Conservation (phyloP, 2,797 vertebrate genomes). For the Leucoraja ocellata region DNA sequence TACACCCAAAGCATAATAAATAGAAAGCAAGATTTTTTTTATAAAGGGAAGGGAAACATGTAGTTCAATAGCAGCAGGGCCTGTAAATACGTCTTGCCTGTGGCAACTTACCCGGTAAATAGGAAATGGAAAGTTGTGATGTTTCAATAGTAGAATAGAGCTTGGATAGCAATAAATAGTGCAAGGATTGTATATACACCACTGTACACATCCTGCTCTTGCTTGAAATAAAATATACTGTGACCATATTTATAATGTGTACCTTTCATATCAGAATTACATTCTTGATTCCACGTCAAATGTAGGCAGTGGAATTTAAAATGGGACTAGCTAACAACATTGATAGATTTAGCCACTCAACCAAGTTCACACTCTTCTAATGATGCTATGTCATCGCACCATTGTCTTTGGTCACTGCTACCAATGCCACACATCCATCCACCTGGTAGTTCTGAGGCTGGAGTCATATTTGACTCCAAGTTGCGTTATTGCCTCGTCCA, state of each 20-base stretch:
- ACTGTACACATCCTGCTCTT: background rate
- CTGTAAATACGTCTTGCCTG: too few species aligned
- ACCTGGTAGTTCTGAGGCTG: too few species aligned
- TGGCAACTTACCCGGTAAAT: background rate
- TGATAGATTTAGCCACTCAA: background rate
- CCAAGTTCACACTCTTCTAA: background rate
- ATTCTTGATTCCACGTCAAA: too few species aligned
- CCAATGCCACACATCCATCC: too few species aligned
- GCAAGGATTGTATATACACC: background rate
- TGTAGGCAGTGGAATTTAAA: background rate
- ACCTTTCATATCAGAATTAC: background rate
- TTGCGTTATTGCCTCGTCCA: too few species aligned
- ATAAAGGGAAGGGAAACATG: background rate
- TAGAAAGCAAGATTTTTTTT: background rate
- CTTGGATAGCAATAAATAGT: background rate
- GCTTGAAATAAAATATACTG: background rate
- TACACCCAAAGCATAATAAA: background rate
- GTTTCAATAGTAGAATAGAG: background rate
- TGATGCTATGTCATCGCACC: too few species aligned
- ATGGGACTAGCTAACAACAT: background rate
- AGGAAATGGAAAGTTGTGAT: too few species aligned
- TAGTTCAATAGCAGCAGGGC: background rate
- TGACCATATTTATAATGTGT: background rate
- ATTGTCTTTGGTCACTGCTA: too few species aligned
- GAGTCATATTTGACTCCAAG: too few species aligned